Evolutionary conservation across 2,888 invertebrate species (phyloP).

Genomic region (Zootermopsis nevadensis): DNA sequence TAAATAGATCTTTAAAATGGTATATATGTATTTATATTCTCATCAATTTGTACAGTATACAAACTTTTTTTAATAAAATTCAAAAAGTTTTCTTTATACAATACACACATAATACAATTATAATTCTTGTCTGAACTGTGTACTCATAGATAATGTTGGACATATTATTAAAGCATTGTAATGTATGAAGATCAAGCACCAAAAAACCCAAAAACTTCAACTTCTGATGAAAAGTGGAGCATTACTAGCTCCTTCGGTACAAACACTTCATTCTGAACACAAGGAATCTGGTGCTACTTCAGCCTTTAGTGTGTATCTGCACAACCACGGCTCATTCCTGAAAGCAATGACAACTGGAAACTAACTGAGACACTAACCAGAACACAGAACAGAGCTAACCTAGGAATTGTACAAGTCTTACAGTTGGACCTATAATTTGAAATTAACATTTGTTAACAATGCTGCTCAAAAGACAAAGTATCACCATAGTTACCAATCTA

Average conservation of each 20-base stretch:
- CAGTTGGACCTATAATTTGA: too few relatives aligned
- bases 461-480: too few relatives aligned
- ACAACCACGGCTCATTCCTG: conserved; percentile 13
- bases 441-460: too few relatives aligned
- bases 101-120: neutral
- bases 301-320: conserved; percentile 19
- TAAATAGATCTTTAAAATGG: neutral
- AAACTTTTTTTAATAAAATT: neutral
- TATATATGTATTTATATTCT: neutral
- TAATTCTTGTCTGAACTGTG: neutral
- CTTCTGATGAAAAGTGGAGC: neutral
- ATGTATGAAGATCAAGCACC: conserved; percentile 2
- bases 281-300: neutral
- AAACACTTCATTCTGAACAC: neutral
- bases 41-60: neutral
- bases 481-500: too few relatives aligned
- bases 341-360: neutral
- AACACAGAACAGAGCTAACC: too few relatives aligned
- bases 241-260: neutral
- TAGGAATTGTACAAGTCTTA: too few relatives aligned
- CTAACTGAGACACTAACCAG: too few relatives aligned
- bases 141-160: neutral
- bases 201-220: neutral
- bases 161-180: neutral
- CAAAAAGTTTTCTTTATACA: neutral